Base-by-base conservation (phyloP, 2,113 vertebrate genomes). In the Speoplatyrhinus poulsoni region DNA sequence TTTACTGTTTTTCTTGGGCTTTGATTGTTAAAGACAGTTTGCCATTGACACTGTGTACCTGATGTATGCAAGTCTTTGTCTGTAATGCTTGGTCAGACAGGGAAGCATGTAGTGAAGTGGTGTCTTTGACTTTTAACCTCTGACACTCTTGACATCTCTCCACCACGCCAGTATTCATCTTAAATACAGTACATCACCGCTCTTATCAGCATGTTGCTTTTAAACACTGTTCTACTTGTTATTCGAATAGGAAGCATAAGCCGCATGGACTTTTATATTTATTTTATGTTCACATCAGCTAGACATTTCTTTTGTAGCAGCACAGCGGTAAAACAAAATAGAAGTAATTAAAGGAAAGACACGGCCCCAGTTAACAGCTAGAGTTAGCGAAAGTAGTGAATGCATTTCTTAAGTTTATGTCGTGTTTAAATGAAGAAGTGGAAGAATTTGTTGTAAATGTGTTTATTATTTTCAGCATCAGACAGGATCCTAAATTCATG, bases 151-250 rank as follows among this genome's bases (percentile, higher is more conserved):
- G 26, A 67, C 26, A 26, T 68, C 15, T 50, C 32, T 64, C 17
- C 17, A 11, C 49, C 13, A 13, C 49, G 1, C 12, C 49, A 50
- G 49, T 50, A 50, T 50, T 50, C 11, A 12, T 11, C 12, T 33
- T 7, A 54, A n/a, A 15, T n/a, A 54, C 52, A 54, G n/a, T 4
- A 0, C 50, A 64, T 41, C 36, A 5, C 36, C 6, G 56, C 70
- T 80, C 62, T 69, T 36, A 81, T 81, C 60, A 59, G 1, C 47
- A 48, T 46, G 12, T 32, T 13, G 56, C 13, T 73, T 73, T 72
- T 67, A n/a, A 79, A 82, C 73, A 54, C 17, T 41, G 63, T 60
- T 63, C 65, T 19, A 60, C 68, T 76, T 61, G 57, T 68, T 60
- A 54, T 52, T 67, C 60, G 60, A 67, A 62, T 12, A 62, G 70